Base-by-base conservation (phyloP, 2,888 invertebrate species). In the Noctua pronuba region DNA sequence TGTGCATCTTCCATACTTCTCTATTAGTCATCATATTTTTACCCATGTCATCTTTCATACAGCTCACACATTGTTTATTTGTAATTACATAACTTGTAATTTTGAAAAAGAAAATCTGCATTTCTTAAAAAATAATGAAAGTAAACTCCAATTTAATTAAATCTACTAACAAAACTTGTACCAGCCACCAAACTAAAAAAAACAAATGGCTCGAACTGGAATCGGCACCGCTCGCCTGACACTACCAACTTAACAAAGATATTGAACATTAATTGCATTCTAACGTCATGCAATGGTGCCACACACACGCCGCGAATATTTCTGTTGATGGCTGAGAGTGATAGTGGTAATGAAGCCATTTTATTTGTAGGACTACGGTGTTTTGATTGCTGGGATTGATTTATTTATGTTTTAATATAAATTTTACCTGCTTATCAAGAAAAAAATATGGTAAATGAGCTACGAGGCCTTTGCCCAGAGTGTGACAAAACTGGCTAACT, bases 211-310 rank as follows among this genome's bases (percentile, higher is more conserved):
- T 70, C 28, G 67, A 75, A 71, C 83, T 86, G 78, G 77, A 86
- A 87, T 87, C 83, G 84, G 85, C 82, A 75, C 74, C 73, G 77
- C 79, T 83, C 79, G 86, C 81, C 90, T 89, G 89, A 90, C 90
- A 88, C 87, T 87, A 86, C 83, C 77, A 83, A 85, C 88, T 85
- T 79, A 77, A 84, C 89, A 86, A 75, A 90, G 92, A 92, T 93
- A 93, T 90, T 89, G 90, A 88, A 85, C 88, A 87, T 90, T 94
- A 94, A 94, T 94, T 94, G 93, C 94, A 92, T 89, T 91, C 90
- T 87, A 88, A 90, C 88, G 86, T 88, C 92, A 93, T 92, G 93
- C 91, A 89, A 90, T 92, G 89, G 66, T 65, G 75, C 77, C 74
- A 85, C 85, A 87, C 77, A 84, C 69, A 73, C 72, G 65, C 35